Evolutionary conservation across 2,113 vertebrate species (phyloP).

Genomic region (Tyto alba): DNA sequence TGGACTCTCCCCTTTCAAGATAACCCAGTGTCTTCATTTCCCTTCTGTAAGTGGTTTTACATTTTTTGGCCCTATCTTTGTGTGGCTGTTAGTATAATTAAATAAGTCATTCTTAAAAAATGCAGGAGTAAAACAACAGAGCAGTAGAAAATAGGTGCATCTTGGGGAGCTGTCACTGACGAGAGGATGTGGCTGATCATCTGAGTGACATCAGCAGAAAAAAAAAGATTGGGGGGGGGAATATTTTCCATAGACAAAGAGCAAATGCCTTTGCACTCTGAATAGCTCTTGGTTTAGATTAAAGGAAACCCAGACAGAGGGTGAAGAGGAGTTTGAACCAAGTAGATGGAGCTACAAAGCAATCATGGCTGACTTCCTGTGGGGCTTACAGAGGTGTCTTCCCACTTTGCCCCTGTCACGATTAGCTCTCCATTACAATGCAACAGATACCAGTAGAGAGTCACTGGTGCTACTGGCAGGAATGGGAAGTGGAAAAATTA

Average conservation of each 20-base stretch:
- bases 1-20: constrained; percentile 33
- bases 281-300: neutral
- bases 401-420: neutral
- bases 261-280: neutral
- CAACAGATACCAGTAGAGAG: neutral
- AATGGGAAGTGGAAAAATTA: neutral
- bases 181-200: neutral
- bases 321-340: neutral
- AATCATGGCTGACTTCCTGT: neutral
- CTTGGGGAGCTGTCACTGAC: constrained; percentile 17
- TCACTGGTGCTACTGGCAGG: neutral
- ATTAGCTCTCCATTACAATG: neutral
- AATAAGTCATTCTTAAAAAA: constrained; percentile 47
- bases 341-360: neutral
- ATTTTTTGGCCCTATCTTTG: constrained; percentile 21
- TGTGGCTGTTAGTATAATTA: constrained; percentile 62
- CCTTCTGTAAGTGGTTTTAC: constrained; percentile 50
- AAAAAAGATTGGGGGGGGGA: neutral
- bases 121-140: neutral
- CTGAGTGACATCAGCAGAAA: neutral
- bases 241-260: constrained; percentile 18
- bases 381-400: neutral
- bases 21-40: constrained; percentile 37
- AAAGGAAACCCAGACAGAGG: neutral
- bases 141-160: neutral